Percentiles rank a stretch among this genome's conserved stretches.
Conservation (phyloP, 2,113 vertebrate species). For the Aegotheles bennettii region DNA sequence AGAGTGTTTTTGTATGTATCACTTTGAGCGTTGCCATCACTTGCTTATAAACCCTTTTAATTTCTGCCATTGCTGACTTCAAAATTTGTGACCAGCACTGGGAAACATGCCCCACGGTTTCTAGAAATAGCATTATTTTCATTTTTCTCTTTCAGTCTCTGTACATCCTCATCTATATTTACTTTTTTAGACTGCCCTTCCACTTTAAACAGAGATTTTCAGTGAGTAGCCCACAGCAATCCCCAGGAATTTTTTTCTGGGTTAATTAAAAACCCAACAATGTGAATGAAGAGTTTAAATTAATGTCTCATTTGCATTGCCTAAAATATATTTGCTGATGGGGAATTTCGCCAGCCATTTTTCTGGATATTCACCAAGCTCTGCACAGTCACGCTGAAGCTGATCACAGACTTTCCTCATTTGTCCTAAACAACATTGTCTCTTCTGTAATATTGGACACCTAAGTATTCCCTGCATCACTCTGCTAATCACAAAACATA, state of each 20-base stretch:
- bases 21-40: background rate
- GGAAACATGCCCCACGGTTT: background rate
- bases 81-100: background rate
- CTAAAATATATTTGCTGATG: slow-evolving; percentile 38
- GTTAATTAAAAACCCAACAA: slow-evolving; percentile 54
- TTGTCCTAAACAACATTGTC: background rate
- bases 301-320: slow-evolving; percentile 49
- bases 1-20: background rate
- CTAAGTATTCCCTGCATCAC: background rate
- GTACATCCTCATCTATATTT: background rate
- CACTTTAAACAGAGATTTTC: slow-evolving; percentile 7
- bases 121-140: background rate
- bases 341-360: background rate
- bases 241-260: slow-evolving; percentile 36
- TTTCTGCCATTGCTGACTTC: background rate
- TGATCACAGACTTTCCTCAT: background rate
- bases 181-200: slow-evolving; percentile 5
- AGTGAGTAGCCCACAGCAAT: slow-evolving; percentile 50
- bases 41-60: background rate
- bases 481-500: background rate
- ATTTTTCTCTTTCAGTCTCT: background rate
- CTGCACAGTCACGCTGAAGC: background rate
- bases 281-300: slow-evolving; percentile 43
- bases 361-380: background rate
- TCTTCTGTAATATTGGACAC: background rate